Base-by-base conservation (phyloP, 2,797 vertebrate species). In the Pelobates cultripes region DNA sequence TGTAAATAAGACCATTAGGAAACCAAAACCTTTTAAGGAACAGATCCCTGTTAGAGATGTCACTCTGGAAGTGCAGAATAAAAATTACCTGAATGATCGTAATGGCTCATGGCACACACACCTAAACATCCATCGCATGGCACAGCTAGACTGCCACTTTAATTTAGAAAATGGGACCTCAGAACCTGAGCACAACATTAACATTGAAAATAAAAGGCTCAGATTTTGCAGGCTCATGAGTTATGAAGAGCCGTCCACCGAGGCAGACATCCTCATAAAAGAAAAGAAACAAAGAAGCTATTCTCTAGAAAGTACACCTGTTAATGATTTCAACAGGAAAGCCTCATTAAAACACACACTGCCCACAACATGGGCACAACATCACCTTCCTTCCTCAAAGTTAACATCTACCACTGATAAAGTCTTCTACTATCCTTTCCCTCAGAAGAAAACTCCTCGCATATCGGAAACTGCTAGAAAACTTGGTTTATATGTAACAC, bases 401-500 rank as follows among this genome's bases (percentile, higher is more conserved):
- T 55, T 51, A 0, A 43, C 66, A 8, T 83, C 86, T 9, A 9
- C 79, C 71, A 84, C 88, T 12, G 84, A 86, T 67, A 91, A 90
- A 83, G n/a, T 85, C 43, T 79, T 71, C 70, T 86, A 93, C 83
- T 95, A 96, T 70, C 96, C 95, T 1, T 97, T 97, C 86, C 96
- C 96, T 0, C 94, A 90, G 72, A 94, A 89, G 85, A 97, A 94
- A 85, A 85, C 83, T 6, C 95, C 91, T 0, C 93, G 89, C 85
- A 94, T 96, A 86, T 96, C 96, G 5, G 95, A 96, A 87, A 91
- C 95, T 0, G 96, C 96, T 75, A 89, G 89, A 72, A 94, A 84
- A 78, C 94, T 98, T 66, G 96, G 97, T 2, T 88, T 98, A 68
- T 97, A 97, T 9, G 94, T 94, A 8, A 94, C 94, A 47, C 87